Conservation (phyloP, 2,888 invertebrate genomes). For the Meteorus colon region DNA sequence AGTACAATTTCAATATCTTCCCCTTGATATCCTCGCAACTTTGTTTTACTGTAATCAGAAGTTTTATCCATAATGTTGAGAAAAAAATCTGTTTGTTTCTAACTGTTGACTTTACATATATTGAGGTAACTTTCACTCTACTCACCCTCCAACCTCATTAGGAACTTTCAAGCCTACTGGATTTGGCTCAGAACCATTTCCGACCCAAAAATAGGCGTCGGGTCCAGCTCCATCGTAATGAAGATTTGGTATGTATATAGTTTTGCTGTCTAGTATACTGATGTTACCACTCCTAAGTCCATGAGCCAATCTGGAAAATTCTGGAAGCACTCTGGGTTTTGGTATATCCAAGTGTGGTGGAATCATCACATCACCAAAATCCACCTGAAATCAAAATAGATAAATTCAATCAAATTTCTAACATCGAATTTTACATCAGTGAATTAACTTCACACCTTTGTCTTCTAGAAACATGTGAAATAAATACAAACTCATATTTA, state of each 20-base stretch:
- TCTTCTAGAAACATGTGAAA: not conserved
- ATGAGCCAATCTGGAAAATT: conserved; percentile 90
- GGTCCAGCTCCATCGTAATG: conserved; percentile 95
- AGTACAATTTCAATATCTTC: conserved; percentile 94
- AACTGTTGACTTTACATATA: not conserved
- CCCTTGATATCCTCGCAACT: conserved; percentile 89
- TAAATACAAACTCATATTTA: conserved; percentile 9
- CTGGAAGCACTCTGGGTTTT: conserved; percentile 85
- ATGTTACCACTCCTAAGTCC: conserved; percentile 93
- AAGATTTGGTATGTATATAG: conserved; percentile 92
- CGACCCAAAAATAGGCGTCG: conserved; percentile 96
- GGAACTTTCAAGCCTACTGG: conserved; percentile 90
- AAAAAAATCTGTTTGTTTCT: not conserved
- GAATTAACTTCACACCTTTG: too few species aligned
- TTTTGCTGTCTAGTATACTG: conserved; percentile 92
- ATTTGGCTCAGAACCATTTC: conserved; percentile 87
- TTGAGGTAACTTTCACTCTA: conserved; percentile 72
- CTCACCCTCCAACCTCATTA: conserved; percentile 87
- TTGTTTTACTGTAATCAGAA: conserved; percentile 76
- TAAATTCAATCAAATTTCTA: not conserved
- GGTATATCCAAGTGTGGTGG: conserved; percentile 86
- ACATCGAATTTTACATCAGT: not conserved
- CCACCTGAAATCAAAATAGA: conserved; percentile 78
- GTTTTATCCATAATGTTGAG: not conserved
- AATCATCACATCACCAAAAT: conserved; percentile 91